Base-by-base conservation (phyloP, 2,113 vertebrate species). In the Petrocephalus microphthalmus region DNA sequence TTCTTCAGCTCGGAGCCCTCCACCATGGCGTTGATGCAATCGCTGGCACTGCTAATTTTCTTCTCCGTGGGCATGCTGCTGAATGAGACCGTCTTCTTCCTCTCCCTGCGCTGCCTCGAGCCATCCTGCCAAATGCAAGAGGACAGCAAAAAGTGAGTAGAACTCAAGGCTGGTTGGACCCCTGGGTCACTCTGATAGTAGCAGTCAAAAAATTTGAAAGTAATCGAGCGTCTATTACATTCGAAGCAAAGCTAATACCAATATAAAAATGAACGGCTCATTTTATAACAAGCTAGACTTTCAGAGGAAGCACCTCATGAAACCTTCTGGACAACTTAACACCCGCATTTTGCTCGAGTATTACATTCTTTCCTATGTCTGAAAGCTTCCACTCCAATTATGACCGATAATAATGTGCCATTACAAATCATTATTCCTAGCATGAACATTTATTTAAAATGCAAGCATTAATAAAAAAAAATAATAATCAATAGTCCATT, bases 51-150 rank as follows among this genome's bases (percentile, higher is more conserved):
- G 94, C 98, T 98, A 92, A 99, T 97, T 92, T 98, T 98, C 85
- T 96, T 98, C 93, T 98, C 97, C 0, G 97, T 96, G 0, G 98
- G 96, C 95, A 97, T 98, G 93, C 97, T 97, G 94, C 98, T 98
- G 90, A 99, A 98, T 0, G 97, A 98, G 87, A 99, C 98, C 0
- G 97, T 99, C 94, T 99, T 99, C 89, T 98, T 99, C 92, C 97
- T 94, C n/a, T 98, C 97, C 49, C 97, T 94, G 83, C 97, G 95
- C 78, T 96, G 96, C 78, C 97, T 97, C 10, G 97, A 96, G 89
- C 97, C 97, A 91, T 98, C 97, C 98, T 99, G 87, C 25, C 20
- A 42, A 42, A 56, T 15, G n/a, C 52, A 87, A 3, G 15, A 47
- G 5, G 57, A 45, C 52, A 52, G 52, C 74, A 90, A 33, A 78